Base-by-base conservation (phyloP, 2,888 invertebrate genomes). In the Eupsilia transversa region DNA sequence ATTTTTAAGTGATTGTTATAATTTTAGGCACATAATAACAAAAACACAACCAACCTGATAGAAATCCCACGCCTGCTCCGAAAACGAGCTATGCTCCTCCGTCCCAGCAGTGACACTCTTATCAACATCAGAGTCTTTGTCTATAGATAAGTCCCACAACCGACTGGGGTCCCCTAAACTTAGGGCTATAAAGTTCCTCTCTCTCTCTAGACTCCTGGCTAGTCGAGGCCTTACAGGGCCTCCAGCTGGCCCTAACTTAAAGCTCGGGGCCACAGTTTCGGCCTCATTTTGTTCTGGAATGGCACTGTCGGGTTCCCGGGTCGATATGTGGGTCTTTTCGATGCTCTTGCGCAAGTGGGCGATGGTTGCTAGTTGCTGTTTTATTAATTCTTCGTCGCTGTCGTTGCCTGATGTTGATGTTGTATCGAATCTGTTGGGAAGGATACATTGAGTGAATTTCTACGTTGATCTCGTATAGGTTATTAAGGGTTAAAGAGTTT, bases 21-120 rank as follows among this genome's bases (percentile, higher is more conserved):
- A 49, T 49, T 23, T 52, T 52, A n/a, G 12, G n/a, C 10, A n/a
- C 1, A 61, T 30, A 60, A 12, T 1, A 33, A 35, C 2, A 60
- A 43, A 41, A 71, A 20, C 20, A 27, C 17, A 54, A 77, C 89
- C 79, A 89, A 98, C 98, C 97, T 98, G 99, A 96, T 99, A 99
- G 94, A 98, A 98, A 94, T 99, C 99, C 99, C 99, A 99, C 65
- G 99, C 98, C 89, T 98, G 98, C 93, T 99, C 99, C 1, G 98
- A 98, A 92, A 98, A 97, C 90, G 98, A 98, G 89, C 98, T 97
- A 86, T 98, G 98, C 90, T 98, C 98, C 91, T 98, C 98, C 0
- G 97, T 97, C 38, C 97, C 97, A 17, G 97, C 97, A 0, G 97
- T 97, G 59, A 97, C 96, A 90, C 97, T 97, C 83, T 94, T 96